Evolutionary conservation across 2,888 invertebrate genomes (phyloP), one percentile per base, ranked within the genome.

Genomic region (Loripinus fragilis): DNA sequence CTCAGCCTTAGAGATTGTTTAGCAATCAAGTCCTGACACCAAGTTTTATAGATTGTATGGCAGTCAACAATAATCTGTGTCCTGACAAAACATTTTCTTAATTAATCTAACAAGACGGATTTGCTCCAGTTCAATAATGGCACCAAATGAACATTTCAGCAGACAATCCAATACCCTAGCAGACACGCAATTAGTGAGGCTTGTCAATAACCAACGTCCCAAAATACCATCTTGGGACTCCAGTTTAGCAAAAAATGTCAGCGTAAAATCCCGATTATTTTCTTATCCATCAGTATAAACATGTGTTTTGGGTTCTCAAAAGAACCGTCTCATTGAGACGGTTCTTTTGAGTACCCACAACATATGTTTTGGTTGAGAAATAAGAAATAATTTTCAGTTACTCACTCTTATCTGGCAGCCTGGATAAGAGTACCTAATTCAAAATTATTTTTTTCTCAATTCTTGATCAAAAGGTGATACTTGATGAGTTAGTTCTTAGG

Each of bases 161-260:
- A 52, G 25, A 52, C 52, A 23, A 52, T 25, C 25, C 25, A 48
- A 52, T 25, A 25, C 52, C 52, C 52, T 25, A 52, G 52, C 25
- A 8, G 52, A n/a, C 52, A 23, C 2, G 60, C 28, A 23, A 60
- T 60, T 60, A 60, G 60, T 28, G 20, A 10, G 8, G 20, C 17
- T 33, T 60, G 60, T 60, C 60, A 60, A 20, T 17, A 60, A 20
- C n/a, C n/a, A n/a, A n/a, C n/a, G n/a, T n/a, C n/a, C n/a, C n/a
- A n/a, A n/a, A n/a, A n/a, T n/a, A n/a, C n/a, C n/a, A n/a, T n/a
- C n/a, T n/a, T n/a, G n/a, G n/a, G n/a, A n/a, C n/a, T n/a, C n/a
- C n/a, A n/a, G n/a, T n/a, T n/a, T n/a, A n/a, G n/a, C n/a, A n/a
- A n/a, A n/a, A n/a, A n/a, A n/a, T n/a, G n/a, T n/a, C n/a, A n/a